These are phyloP conservation scores for Seira sanloemensis DNA, from an alignment of 2,888 invertebrate genomes.

Conservation along the genomic window DNA sequence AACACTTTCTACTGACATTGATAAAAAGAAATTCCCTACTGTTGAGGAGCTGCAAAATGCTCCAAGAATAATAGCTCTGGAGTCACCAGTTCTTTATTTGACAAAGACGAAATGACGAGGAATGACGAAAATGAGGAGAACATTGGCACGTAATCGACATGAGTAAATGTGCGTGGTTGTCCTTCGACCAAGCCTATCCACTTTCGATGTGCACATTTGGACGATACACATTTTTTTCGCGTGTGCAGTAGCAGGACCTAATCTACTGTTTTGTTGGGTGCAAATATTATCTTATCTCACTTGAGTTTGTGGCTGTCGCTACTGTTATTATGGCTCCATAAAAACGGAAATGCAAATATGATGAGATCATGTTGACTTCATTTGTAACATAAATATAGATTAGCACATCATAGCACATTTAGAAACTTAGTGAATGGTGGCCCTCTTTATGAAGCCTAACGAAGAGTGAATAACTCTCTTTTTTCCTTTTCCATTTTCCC, in stretches of 20 bases:
- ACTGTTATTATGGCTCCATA: not conserved
- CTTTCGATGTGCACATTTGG: not conserved
- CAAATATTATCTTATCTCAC: not conserved
- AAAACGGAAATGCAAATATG: constrained; percentile 12
- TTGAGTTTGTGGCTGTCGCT: not conserved
- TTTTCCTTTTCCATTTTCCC: too few species aligned
- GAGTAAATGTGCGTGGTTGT: not conserved
- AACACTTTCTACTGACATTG: not conserved
- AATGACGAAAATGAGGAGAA: not conserved
- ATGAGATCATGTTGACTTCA: not conserved
- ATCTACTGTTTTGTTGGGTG: not conserved
- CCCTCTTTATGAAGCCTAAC: too few species aligned
- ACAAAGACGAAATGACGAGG: not conserved
- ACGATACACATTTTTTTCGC: not conserved
- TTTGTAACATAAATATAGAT: not conserved
- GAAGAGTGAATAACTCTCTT: too few species aligned
- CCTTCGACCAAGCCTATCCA: constrained; percentile 1
- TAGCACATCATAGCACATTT: not conserved
- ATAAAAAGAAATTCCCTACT: too few species aligned
- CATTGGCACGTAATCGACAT: not conserved
- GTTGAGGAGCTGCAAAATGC: too few species aligned
- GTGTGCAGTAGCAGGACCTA: not conserved
- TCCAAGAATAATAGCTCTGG: too few species aligned
- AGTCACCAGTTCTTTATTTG: not conserved
- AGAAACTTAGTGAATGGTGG: too few species aligned